These are phyloP conservation scores for Callionymus lyra DNA, from an alignment of 2,113 vertebrate species.

Conservation along the genomic window DNA sequence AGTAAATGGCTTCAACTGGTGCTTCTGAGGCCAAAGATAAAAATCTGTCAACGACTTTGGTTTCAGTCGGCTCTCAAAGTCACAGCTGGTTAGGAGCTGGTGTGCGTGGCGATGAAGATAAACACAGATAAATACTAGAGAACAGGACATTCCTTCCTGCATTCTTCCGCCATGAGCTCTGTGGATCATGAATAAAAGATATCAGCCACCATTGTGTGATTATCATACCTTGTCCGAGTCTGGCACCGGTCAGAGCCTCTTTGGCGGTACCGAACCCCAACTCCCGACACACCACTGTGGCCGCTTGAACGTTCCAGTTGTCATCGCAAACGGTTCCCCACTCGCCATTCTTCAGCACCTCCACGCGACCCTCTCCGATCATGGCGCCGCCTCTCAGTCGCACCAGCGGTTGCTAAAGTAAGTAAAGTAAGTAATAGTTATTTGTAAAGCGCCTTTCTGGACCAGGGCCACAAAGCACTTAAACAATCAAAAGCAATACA, in stretches of 20 bases:
- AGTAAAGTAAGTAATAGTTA: too few relatives aligned
- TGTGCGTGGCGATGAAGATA: too few relatives aligned
- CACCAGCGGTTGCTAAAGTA: conserved; percentile 80
- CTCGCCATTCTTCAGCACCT: conserved; percentile 86
- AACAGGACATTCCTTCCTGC: too few relatives aligned
- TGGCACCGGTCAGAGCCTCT: conserved; percentile 74
- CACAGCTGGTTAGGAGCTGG: conserved; percentile 19
- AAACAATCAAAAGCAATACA: too few relatives aligned
- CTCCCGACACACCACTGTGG: conserved; percentile 89
- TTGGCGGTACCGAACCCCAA: conserved; percentile 88
- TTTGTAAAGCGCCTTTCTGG: too few relatives aligned
- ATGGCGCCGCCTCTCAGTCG: conserved; percentile 82
- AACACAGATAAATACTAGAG: too few relatives aligned
- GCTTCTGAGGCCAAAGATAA: conserved; percentile 9
- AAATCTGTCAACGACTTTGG: conserved; percentile 11
- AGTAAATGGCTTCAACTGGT: conserved; percentile 25
- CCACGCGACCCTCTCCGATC: conserved; percentile 84
- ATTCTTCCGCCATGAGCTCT: too few relatives aligned
- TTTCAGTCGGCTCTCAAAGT: conserved; percentile 24
- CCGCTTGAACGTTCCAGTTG: conserved; percentile 79
- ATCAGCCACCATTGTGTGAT: too few relatives aligned
- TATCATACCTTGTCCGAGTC: conserved; percentile 81
- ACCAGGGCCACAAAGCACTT: too few relatives aligned
- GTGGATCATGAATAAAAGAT: too few relatives aligned
- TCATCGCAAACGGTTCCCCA: conserved; percentile 92